Evolutionary conservation across 2,888 invertebrate species (phyloP).

Genomic region (Spialia ferax): DNA sequence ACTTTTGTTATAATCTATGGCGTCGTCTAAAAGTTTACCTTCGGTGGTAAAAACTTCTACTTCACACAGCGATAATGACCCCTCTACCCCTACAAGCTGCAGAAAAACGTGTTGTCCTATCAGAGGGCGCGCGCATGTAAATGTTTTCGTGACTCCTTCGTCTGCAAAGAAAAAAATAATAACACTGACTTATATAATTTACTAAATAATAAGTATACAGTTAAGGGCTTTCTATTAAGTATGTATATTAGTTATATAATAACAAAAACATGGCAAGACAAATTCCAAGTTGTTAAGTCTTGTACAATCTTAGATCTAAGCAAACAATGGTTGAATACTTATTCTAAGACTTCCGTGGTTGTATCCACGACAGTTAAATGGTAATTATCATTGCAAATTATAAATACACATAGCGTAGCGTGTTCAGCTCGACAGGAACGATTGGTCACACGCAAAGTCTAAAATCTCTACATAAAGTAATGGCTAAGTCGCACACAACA

Average conservation of each 20-base stretch:
- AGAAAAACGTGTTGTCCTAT: constrained; percentile 95
- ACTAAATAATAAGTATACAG: too few relatives aligned
- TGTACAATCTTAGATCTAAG: constrained; percentile 11
- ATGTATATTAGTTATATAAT: too few relatives aligned
- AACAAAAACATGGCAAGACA: too few relatives aligned
- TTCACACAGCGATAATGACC: constrained; percentile 95
- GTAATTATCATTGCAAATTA: constrained; percentile 46
- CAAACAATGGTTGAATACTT: constrained; percentile 45
- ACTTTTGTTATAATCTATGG: neutral
- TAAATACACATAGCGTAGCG: constrained; percentile 26
- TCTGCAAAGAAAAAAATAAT: constrained; percentile 82
- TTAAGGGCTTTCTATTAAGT: too few relatives aligned
- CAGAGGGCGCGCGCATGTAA: constrained; percentile 94
- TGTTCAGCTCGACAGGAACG: constrained; percentile 6
- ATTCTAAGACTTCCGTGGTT: constrained; percentile 10
- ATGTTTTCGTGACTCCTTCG: constrained; percentile 96
- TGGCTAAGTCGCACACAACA: constrained; percentile 19
- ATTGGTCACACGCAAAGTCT: constrained; percentile 13
- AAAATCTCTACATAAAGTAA: constrained; percentile 10
- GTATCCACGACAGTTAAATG: constrained; percentile 32
- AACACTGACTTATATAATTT: neutral
- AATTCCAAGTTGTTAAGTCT: neutral
- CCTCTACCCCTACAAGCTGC: constrained; percentile 96
- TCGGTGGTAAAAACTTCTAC: constrained; percentile 97
- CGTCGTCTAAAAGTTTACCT: constrained; percentile 79